Conservation (phyloP, 2,113 vertebrate genomes). For the Chaenogobius annularis region DNA sequence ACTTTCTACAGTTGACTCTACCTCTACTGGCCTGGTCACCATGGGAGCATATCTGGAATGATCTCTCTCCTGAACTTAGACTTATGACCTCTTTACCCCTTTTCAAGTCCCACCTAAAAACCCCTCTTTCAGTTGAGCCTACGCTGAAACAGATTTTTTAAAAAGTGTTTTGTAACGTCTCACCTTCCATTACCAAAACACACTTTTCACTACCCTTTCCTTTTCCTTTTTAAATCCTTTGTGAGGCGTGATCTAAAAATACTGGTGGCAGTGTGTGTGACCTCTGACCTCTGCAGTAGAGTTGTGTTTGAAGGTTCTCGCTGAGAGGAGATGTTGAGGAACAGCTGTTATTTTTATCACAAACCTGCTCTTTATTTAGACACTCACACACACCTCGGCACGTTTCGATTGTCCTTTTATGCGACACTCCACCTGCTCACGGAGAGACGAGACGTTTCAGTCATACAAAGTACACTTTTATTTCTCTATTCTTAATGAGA, state of each 20-base stretch:
- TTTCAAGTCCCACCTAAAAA: no score
- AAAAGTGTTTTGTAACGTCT: no score
- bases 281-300: neutral
- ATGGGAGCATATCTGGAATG: no score
- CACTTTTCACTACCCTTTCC: no score
- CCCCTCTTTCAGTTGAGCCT: no score
- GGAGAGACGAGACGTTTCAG: neutral
- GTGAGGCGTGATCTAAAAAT: neutral
- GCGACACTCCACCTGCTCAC: neutral
- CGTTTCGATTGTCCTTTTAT: neutral
- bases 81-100: no score
- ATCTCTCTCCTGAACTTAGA: no score
- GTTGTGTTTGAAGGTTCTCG: neutral
- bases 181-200: neutral
- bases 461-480: neutral
- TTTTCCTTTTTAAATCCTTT: neutral
- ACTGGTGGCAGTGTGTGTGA: neutral
- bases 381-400: neutral
- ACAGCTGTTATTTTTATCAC: neutral
- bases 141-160: no score
- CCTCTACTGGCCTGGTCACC: no score
- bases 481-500: no score
- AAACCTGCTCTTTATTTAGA: slow-evolving; percentile 5
- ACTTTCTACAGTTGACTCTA: no score
- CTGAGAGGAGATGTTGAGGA: neutral